phyloP scores from a whole-genome alignment of 2,888 invertebrate species.

The Nemotelus nigrinus region DNA sequence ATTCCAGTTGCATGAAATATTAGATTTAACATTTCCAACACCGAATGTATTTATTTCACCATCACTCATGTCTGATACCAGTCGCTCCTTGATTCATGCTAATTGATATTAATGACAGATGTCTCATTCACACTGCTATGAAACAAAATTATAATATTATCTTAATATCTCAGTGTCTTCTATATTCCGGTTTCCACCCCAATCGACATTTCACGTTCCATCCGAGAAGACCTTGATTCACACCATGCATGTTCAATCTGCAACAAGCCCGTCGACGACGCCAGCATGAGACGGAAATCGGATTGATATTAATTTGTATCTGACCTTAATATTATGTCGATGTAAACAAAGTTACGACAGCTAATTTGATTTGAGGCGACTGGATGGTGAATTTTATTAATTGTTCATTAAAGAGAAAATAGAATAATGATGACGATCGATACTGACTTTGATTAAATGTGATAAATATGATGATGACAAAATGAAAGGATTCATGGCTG shows the following conservation, averaged over 20 bases:
- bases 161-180: not conserved
- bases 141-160: constrained; percentile 15
- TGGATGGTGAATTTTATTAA: constrained; percentile 8
- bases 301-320: constrained; percentile 39
- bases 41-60: too few species aligned
- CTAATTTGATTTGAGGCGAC: constrained; percentile 5
- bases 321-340: constrained; percentile 29
- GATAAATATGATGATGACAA: too few species aligned
- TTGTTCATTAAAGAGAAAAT: not conserved
- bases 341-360: constrained; percentile 1
- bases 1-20: too few species aligned
- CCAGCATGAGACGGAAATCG: not conserved
- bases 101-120: constrained; percentile 25
- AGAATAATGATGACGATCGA: not conserved
- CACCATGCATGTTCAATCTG: not conserved
- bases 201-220: not conserved
- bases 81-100: constrained; percentile 1
- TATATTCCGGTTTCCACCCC: not conserved
- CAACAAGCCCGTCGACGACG: not conserved
- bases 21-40: too few species aligned
- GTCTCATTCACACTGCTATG: not conserved
- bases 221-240: not conserved
- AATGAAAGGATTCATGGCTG: too few species aligned
- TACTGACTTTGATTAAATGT: not conserved
- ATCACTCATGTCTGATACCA: too few species aligned